These are phyloP conservation scores for Ctenodactylus gundi DNA, from an alignment of 2,113 vertebrate genomes.

Conservation along the genomic window DNA sequence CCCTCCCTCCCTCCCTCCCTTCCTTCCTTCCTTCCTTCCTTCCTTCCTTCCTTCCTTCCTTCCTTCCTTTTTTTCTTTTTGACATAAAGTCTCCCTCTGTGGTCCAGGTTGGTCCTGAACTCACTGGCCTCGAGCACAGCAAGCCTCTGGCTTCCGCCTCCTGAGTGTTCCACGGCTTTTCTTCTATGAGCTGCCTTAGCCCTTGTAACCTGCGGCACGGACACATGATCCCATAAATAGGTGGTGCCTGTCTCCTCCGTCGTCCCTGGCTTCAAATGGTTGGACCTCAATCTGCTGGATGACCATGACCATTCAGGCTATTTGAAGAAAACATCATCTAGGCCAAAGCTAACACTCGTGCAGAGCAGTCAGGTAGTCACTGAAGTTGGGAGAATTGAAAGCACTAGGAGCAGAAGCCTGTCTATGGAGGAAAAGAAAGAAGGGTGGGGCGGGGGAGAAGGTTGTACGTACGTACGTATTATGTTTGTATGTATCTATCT, in stretches of 20 bases:
- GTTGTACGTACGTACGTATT: too few relatives aligned
- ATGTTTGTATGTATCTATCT: too few relatives aligned
- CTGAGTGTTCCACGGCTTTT: background rate
- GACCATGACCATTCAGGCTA: background rate
- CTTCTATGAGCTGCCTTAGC: background rate
- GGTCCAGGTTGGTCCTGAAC: too few relatives aligned
- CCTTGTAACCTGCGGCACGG: background rate
- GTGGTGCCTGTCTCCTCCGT: background rate
- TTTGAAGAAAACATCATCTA: background rate
- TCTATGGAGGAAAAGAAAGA: accelerated
- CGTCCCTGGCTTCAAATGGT: background rate
- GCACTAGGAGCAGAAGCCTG: background rate
- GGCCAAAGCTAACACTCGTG: background rate
- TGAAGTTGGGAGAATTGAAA: background rate
- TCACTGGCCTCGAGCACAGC: too few relatives aligned
- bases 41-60: too few relatives aligned
- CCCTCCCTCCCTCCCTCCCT: too few relatives aligned
- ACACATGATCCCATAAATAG: background rate
- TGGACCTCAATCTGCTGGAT: background rate
- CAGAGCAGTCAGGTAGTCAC: background rate
- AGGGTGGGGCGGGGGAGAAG: too few relatives aligned
- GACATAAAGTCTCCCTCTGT: too few relatives aligned
- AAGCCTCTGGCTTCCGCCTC: too few relatives aligned
- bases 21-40: too few relatives aligned
- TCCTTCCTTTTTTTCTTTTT: too few relatives aligned